Evolutionary conservation across 2,113 vertebrate genomes (phyloP), one percentile per base, ranked within the genome.

Genomic region (Parotia lawesii): DNA sequence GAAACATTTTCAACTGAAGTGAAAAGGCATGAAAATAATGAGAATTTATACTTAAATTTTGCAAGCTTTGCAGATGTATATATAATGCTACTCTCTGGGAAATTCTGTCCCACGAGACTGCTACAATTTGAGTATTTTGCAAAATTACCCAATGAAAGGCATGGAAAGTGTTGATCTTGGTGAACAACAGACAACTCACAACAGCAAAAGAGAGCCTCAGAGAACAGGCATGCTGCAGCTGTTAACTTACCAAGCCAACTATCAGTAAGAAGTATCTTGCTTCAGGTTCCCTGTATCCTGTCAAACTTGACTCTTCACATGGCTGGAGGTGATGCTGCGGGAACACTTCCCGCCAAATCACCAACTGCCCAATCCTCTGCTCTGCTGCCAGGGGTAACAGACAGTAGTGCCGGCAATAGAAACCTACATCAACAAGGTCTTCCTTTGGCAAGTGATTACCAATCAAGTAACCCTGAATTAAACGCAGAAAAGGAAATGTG

Each of bases 321-420:
- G 90, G 88, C 64, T 98, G 95, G 24, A 97, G 90, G 29, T 97
- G 97, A 51, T 97, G 86, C 14, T 86, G 97, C 8, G 98, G 99
- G 91, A 99, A 99, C 38, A 99, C 98, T 93, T 99, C 99, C 92
- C 99, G 96, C 99, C 99, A 99, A 86, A 99, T 97, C 91, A 99
- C 98, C 87, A 99, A 92, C 96, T 99, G 99, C 38, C 98, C 98
- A 45, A 99, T 97, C 14, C 98, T 98, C 94, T 98, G 98, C 84
- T 98, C 98, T 4, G 98, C 98, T 33, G 98, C 98, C 97, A 99
- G 97, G 3, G 98, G 97, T 88, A 99, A 97, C 62, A 99, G 98
- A 69, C 98, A 98, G 87, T 99, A 98, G 93, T 99, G 99, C 90
- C 98, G 98, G 89, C 98, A 99, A 80, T 99, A 99, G 47, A 98